Evolutionary conservation across 2,888 invertebrate species (phyloP).

Genomic region (Epirrhoe alternata): DNA sequence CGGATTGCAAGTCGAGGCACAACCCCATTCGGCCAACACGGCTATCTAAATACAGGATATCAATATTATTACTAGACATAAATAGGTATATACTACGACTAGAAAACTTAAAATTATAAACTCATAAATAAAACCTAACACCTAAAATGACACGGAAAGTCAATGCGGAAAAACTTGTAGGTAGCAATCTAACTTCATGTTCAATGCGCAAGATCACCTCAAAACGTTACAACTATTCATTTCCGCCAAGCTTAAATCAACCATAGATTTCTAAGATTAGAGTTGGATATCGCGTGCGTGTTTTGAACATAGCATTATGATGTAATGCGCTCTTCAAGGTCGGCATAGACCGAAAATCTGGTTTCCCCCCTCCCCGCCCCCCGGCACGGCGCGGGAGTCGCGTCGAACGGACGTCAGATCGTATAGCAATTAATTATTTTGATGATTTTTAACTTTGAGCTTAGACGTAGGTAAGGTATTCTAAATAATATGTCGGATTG

Average conservation of each 20-base stretch:
- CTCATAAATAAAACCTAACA: constrained; percentile 21
- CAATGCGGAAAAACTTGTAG: constrained; percentile 80
- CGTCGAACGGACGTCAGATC: constrained; percentile 35
- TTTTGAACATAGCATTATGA: constrained; percentile 68
- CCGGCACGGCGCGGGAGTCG: constrained; percentile 44
- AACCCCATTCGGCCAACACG: too few species aligned
- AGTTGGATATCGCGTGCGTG: constrained; percentile 39
- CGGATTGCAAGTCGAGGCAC: too few species aligned
- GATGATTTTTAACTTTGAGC: constrained; percentile 6
- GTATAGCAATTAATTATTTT: constrained; percentile 21
- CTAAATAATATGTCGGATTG: background rate
- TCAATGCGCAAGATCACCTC: constrained; percentile 60
- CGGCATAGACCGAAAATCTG: constrained; percentile 84
- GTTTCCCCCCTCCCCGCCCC: constrained; percentile 64
- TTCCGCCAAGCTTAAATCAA: constrained; percentile 34
- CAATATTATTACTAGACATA: too few species aligned
- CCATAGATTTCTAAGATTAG: constrained; percentile 11
- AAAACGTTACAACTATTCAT: constrained; percentile 40
- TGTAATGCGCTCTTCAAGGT: constrained; percentile 82
- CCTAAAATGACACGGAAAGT: constrained; percentile 72
- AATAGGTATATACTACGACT: too few species aligned
- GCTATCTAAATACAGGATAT: too few species aligned
- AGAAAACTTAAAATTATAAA: background rate
- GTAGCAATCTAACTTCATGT: constrained; percentile 64
- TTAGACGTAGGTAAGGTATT: background rate